Evolutionary conservation across 2,797 vertebrate species (phyloP).

Genomic region (Scomberomorus guttatus): DNA sequence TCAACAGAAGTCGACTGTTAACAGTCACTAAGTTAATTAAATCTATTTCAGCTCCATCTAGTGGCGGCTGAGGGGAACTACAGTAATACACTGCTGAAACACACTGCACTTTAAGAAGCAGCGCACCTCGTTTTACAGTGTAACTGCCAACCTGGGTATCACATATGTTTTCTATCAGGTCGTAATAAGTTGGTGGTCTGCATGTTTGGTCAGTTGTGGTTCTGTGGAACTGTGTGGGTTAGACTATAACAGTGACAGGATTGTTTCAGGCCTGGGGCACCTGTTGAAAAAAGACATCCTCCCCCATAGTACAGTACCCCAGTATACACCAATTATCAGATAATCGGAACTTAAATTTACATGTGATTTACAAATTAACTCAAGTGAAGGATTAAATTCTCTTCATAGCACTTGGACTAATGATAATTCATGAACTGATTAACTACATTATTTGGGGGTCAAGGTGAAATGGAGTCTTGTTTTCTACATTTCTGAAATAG

Average conservation of each 20-base stretch:
- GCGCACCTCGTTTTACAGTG: conserved; percentile 6
- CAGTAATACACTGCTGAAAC: background rate
- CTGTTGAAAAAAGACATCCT: conserved; percentile 33
- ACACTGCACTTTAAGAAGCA: background rate
- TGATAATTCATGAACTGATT: background rate
- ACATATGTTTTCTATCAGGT: conserved; percentile 44
- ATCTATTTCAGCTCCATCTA: conserved; percentile 62
- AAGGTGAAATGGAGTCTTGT: background rate
- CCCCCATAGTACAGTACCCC: background rate
- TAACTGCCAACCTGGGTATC: background rate
- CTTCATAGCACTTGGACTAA: background rate
- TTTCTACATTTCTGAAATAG: background rate
- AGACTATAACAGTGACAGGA: background rate
- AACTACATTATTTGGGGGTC: background rate
- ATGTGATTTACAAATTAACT: background rate
- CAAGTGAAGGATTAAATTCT: background rate
- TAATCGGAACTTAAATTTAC: background rate
- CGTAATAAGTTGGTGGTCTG: conserved; percentile 18
- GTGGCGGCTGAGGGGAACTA: conserved; percentile 47
- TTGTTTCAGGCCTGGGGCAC: conserved; percentile 37
- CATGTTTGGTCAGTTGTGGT: conserved; percentile 30
- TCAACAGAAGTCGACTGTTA: background rate
- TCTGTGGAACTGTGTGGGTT: background rate
- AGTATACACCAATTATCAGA: background rate
- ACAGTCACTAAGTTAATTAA: conserved; percentile 19